Conservation (phyloP, 1,140 invertebrate species). For the Zaprionus tsacasi region DNA sequence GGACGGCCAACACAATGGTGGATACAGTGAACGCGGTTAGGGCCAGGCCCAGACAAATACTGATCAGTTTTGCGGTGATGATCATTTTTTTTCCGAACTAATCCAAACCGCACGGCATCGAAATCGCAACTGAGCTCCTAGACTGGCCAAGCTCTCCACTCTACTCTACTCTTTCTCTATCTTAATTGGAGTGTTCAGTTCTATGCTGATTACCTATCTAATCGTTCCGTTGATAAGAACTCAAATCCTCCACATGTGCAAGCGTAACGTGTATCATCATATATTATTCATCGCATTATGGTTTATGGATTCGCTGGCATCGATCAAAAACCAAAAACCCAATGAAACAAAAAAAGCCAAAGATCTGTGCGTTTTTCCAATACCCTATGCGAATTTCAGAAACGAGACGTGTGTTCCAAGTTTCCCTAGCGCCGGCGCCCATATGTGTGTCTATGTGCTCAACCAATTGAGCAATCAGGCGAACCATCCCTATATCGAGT, state of each 20-base stretch:
- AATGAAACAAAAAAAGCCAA: constrained; percentile 49
- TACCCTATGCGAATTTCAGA: constrained; percentile 34
- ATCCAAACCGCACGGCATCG: constrained; percentile 51
- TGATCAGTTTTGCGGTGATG: constrained; percentile 72
- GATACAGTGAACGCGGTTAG: constrained; percentile 84
- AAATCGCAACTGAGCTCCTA: constrained; percentile 51
- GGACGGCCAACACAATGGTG: constrained; percentile 83
- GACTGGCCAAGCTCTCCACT: too few relatives aligned
- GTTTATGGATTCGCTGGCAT: constrained; percentile 26
- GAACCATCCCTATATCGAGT: too few relatives aligned
- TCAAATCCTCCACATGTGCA: constrained; percentile 6
- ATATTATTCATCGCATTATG: constrained; percentile 8
- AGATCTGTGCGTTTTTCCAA: constrained; percentile 72
- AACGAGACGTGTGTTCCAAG: constrained; percentile 15
- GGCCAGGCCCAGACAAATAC: constrained; percentile 68
- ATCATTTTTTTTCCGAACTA: constrained; percentile 67
- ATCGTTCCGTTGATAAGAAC: constrained; percentile 43
- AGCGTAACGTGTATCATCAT: not conserved
- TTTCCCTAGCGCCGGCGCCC: constrained; percentile 59
- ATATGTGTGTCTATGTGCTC: constrained; percentile 45
- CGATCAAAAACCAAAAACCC: constrained; percentile 49
- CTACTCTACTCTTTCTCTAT: constrained; percentile 50
- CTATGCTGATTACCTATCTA: constrained; percentile 65
- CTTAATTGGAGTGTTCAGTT: constrained; percentile 59
- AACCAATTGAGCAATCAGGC: constrained; percentile 59